Conservation (phyloP, 2,888 invertebrate genomes). For the Myathropa florea region DNA sequence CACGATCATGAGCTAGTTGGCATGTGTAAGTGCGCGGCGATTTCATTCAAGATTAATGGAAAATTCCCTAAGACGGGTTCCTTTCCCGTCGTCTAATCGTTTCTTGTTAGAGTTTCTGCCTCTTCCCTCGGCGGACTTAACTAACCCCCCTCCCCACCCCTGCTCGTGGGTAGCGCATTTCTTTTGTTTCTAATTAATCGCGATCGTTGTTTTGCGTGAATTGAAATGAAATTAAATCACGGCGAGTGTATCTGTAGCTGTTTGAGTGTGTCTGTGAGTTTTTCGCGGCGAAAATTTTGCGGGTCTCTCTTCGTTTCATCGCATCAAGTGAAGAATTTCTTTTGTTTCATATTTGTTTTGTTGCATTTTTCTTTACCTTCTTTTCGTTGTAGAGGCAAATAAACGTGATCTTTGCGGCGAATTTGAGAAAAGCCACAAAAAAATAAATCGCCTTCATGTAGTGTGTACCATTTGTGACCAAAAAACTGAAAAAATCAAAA, state of each 20-base stretch:
- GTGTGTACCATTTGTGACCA: neutral
- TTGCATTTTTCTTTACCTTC: neutral
- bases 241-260: neutral
- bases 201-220: neutral
- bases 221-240: slow-evolving; percentile 2
- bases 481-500: too few relatives aligned
- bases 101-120: neutral
- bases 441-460: neutral
- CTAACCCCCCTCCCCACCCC: neutral
- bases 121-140: neutral
- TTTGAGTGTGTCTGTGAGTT: neutral
- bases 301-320: neutral
- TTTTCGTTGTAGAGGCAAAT: neutral
- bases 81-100: slow-evolving; percentile 25
- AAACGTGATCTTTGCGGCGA: neutral
- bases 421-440: neutral
- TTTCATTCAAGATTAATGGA: slow-evolving; percentile 69
- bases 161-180: neutral
- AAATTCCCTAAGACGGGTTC: slow-evolving; percentile 64
- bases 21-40: slow-evolving; percentile 64
- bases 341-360: neutral
- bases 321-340: neutral
- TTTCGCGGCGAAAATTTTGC: neutral
- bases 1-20: neutral
- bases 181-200: neutral